Evolutionary conservation across 2,888 invertebrate species (phyloP).

Genomic region (Mellilla xanthometata): DNA sequence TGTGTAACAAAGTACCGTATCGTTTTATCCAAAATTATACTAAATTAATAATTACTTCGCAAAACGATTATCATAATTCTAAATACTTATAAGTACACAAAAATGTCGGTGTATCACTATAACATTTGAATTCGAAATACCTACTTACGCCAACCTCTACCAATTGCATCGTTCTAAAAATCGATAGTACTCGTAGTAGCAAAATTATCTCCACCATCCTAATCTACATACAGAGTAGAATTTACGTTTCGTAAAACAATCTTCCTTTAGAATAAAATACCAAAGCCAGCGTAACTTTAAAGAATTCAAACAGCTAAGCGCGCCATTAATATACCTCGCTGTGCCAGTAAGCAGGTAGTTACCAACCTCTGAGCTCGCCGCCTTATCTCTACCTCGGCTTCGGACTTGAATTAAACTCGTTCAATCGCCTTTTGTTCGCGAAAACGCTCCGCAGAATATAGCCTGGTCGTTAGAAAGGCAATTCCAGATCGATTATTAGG

Average conservation of each 20-base stretch:
- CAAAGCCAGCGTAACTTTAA: conserved; percentile 7
- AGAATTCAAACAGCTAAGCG: conserved; percentile 13
- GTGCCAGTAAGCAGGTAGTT: conserved; percentile 18
- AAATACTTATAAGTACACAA: too few relatives aligned
- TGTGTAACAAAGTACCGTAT: too few relatives aligned
- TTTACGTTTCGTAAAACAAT: not conserved
- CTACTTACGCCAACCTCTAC: too few relatives aligned
- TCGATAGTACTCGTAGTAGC: too few relatives aligned
- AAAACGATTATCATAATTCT: too few relatives aligned
- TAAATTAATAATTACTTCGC: too few relatives aligned
- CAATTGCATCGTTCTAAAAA: too few relatives aligned
- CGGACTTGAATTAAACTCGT: conserved; percentile 25
- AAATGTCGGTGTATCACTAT: too few relatives aligned
- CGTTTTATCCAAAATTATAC: too few relatives aligned
- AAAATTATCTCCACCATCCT: too few relatives aligned
- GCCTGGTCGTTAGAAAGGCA: conserved; percentile 3
- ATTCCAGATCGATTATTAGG: conserved; percentile 6
- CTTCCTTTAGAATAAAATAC: not conserved
- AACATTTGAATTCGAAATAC: too few relatives aligned
- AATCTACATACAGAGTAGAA: too few relatives aligned
- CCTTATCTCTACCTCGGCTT: conserved; percentile 18
- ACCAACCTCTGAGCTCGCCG: conserved; percentile 13
- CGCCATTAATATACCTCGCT: conserved; percentile 17
- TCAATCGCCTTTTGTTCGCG: conserved; percentile 19
- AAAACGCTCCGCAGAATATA: conserved; percentile 11